phyloP scores from a whole-genome alignment of 1,140 invertebrate species.

The Lepidurus packardi region DNA sequence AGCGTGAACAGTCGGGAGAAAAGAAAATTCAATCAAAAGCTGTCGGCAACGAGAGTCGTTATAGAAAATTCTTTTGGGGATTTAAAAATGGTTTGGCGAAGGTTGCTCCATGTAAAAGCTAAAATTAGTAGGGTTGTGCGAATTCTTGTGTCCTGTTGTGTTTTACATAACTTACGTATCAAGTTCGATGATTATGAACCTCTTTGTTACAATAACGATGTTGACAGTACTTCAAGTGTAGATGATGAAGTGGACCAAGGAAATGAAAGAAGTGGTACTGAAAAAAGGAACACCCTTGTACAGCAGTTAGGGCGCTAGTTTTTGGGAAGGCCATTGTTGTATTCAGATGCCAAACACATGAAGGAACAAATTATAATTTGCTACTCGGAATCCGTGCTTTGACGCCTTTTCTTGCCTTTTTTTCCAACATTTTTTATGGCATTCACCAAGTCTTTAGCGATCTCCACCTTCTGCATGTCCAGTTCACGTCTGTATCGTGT shows the following conservation, averaged over 20 bases:
- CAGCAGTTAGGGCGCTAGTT: neutral
- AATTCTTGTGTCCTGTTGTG: neutral
- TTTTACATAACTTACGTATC: neutral
- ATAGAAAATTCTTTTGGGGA: neutral
- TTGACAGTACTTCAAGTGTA: neutral
- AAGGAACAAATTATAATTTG: neutral
- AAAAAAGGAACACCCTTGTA: neutral
- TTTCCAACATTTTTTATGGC: neutral
- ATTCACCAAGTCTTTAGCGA: constrained; percentile 5
- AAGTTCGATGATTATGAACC: neutral
- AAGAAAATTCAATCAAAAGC: neutral
- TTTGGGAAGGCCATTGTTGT: neutral
- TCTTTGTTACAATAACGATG: neutral
- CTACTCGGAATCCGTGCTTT: neutral
- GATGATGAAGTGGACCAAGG: neutral
- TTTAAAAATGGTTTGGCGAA: neutral
- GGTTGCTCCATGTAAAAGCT: neutral
- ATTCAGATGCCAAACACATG: neutral
- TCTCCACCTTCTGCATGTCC: too few species aligned
- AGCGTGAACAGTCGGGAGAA: neutral
- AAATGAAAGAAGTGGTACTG: neutral
- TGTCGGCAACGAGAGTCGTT: neutral
- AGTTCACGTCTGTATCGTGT: too few species aligned
- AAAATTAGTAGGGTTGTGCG: neutral
- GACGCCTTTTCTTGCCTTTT: neutral